Evolutionary conservation across 2,888 invertebrate genomes (phyloP).

Genomic region (Mythimna ferrago): DNA sequence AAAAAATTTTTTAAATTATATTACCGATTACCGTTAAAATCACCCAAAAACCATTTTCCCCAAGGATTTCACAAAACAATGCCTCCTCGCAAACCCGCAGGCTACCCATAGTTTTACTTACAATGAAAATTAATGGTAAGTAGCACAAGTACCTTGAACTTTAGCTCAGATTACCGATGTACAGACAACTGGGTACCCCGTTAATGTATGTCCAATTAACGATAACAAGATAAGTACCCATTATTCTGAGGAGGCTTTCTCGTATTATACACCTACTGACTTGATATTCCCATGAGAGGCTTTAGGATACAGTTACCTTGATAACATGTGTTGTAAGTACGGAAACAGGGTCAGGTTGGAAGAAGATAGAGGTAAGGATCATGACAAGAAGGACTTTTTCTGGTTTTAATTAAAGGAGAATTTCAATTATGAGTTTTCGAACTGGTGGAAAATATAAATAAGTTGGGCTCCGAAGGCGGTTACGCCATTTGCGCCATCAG

Average conservation of each 20-base stretch:
- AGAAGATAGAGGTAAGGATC: neutral
- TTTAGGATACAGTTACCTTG: conserved; percentile 1
- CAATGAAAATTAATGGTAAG: conserved; percentile 44
- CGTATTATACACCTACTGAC: conserved; percentile 59
- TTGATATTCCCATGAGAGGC: conserved; percentile 25
- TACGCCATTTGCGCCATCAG: too few relatives aligned
- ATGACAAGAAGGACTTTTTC: neutral
- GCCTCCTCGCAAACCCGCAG: neutral
- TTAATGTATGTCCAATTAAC: conserved; percentile 60
- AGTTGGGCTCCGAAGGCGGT: too few relatives aligned
- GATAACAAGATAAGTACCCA: conserved; percentile 54
- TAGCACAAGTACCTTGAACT: conserved; percentile 52
- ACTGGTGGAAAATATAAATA: too few relatives aligned
- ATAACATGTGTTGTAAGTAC: too few relatives aligned
- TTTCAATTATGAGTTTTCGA: too few relatives aligned
- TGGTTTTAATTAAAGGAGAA: too few relatives aligned
- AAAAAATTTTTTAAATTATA: too few relatives aligned
- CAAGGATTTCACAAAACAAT: conserved; percentile 11
- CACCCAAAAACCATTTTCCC: neutral
- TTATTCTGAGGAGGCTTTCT: conserved; percentile 52
- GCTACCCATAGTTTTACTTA: conserved; percentile 9
- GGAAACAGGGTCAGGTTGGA: neutral
- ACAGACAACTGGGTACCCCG: conserved; percentile 45
- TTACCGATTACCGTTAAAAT: too few relatives aligned
- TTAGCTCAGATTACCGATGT: conserved; percentile 45